Conservation (phyloP, 1,140 invertebrate species). For the Diprion similis region DNA sequence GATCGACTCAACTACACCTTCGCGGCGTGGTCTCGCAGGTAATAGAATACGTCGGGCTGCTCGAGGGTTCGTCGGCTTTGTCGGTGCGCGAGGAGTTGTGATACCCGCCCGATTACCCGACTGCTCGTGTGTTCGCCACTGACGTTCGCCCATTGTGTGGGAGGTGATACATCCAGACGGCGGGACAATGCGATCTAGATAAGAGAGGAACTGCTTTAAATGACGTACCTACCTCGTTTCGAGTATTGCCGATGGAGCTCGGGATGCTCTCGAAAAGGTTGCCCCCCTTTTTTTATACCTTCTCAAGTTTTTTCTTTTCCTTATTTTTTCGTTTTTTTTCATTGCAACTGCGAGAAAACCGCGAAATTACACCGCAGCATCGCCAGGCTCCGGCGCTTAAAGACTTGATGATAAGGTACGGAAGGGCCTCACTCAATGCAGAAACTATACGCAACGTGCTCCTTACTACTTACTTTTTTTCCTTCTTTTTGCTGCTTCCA, state of each 20-base stretch:
- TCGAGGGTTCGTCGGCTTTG: slow-evolving; percentile 14
- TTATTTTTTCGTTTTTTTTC: neutral
- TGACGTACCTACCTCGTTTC: slow-evolving; percentile 1
- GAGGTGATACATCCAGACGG: slow-evolving; percentile 41
- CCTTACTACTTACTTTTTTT: too few species aligned
- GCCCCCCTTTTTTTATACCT: neutral
- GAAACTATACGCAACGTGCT: too few species aligned
- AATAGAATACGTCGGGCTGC: slow-evolving; percentile 28
- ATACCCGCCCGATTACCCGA: slow-evolving; percentile 16
- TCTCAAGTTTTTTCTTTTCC: neutral
- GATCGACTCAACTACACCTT: slow-evolving; percentile 15
- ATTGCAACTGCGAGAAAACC: too few species aligned
- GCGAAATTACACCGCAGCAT: too few species aligned
- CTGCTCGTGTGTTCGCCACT: slow-evolving; percentile 2
- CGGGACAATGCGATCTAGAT: slow-evolving; percentile 40
- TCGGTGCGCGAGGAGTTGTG: slow-evolving; percentile 19
- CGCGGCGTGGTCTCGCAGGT: slow-evolving; percentile 12
- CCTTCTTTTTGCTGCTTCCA: too few species aligned
- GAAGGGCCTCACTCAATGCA: too few species aligned
- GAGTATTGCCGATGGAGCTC: neutral
- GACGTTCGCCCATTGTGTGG: slow-evolving; percentile 30
- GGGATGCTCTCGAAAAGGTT: neutral
- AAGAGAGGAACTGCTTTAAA: slow-evolving; percentile 22
- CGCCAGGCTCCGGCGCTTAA: too few species aligned
- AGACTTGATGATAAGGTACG: too few species aligned